phyloP scores from a whole-genome alignment of 1,140 invertebrate species.

The Trypoxylus dichotomus region DNA sequence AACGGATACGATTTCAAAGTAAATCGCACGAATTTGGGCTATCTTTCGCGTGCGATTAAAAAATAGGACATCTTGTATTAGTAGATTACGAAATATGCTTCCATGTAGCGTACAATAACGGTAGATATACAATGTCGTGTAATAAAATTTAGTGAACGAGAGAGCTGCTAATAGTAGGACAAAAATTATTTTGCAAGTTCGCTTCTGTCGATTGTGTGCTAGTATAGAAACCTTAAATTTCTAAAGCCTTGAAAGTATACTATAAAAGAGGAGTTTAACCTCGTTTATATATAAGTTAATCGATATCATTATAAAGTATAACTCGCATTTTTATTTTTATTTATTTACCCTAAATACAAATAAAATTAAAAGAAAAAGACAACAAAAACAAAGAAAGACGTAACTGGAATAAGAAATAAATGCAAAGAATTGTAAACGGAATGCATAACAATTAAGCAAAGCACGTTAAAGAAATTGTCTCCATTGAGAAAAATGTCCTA shows the following conservation, averaged over 20 bases:
- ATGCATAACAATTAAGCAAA: too few relatives aligned
- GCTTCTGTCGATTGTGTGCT: conserved; percentile 14
- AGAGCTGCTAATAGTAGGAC: background rate
- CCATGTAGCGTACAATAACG: background rate
- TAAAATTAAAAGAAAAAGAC: background rate
- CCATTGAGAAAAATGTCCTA: too few relatives aligned
- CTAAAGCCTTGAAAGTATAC: conserved; percentile 21
- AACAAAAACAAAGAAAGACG: too few relatives aligned
- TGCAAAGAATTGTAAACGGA: too few relatives aligned
- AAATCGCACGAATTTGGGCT: too few relatives aligned
- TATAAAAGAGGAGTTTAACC: conserved; percentile 10
- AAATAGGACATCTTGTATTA: too few relatives aligned
- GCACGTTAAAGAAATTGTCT: too few relatives aligned
- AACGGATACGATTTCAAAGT: too few relatives aligned
- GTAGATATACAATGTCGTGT: background rate
- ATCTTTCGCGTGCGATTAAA: too few relatives aligned
- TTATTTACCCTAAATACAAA: background rate
- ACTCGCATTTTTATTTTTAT: background rate
- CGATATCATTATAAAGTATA: conserved; percentile 5
- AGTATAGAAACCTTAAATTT: conserved; percentile 21
- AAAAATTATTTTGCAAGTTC: conserved; percentile 2
- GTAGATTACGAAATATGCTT: too few relatives aligned
- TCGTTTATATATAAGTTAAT: background rate
- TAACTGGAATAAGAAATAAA: too few relatives aligned
- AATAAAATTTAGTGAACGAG: background rate